Evolutionary conservation across 2,888 invertebrate species (phyloP).

Genomic region (Napeogenes inachia): DNA sequence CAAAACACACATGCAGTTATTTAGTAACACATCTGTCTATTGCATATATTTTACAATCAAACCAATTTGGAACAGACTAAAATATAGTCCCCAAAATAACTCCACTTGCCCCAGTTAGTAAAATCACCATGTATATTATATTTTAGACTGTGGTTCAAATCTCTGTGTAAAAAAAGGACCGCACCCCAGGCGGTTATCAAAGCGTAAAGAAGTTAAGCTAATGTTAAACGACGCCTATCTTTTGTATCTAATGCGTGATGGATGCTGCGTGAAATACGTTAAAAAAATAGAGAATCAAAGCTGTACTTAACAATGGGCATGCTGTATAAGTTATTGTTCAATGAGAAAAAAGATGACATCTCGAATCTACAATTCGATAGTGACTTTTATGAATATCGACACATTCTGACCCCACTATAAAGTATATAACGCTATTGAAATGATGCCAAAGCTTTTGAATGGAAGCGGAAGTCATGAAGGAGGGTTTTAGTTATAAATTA

Average conservation of each 20-base stretch:
- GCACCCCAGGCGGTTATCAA: conserved; percentile 64
- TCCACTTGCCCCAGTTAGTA: conserved; percentile 46
- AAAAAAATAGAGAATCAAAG: conserved; percentile 60
- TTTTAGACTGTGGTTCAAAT: conserved; percentile 46
- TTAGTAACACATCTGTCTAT: conserved; percentile 60
- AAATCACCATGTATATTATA: conserved; percentile 48
- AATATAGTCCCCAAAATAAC: conserved; percentile 44
- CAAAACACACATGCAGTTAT: conserved; percentile 70
- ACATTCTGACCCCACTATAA: conserved; percentile 33
- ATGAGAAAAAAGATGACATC: conserved; percentile 53
- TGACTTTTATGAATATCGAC: conserved; percentile 63
- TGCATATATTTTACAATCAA: conserved; percentile 57
- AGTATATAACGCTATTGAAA: conserved; percentile 10
- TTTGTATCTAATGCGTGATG: conserved; percentile 72
- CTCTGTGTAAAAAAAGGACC: conserved; percentile 42
- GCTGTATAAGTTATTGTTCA: conserved; percentile 50
- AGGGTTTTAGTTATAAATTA: conserved; percentile 28
- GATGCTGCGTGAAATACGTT: conserved; percentile 64
- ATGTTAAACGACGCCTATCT: conserved; percentile 75
- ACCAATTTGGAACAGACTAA: conserved; percentile 38
- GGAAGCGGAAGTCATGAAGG: conserved; percentile 23
- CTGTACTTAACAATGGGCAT: conserved; percentile 51
- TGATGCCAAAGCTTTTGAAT: conserved; percentile 22
- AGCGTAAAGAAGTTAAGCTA: conserved; percentile 77
- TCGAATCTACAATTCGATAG: conserved; percentile 46